These are phyloP conservation scores for Cladorhizidae sp. DNA, from an alignment of 37 sponge, comb jelly and placozoan genomes.

Conservation along the genomic window DNA sequence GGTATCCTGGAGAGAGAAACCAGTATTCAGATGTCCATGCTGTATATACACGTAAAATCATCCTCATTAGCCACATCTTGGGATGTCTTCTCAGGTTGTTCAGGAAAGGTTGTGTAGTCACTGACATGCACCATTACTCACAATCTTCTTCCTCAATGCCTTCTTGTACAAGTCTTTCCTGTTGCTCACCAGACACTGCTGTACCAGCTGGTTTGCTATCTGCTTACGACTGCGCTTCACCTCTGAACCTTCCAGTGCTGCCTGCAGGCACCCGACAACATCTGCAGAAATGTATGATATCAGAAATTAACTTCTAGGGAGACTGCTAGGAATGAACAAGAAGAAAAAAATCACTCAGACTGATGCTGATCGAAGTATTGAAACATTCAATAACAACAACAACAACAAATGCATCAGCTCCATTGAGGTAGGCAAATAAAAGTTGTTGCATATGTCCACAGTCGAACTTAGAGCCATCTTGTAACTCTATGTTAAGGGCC, in stretches of 20 bases:
- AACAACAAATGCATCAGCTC: no score
- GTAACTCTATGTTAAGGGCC: no score
- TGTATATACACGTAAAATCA: background rate
- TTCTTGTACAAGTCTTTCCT: conserved; percentile 70
- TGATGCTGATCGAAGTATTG: no score
- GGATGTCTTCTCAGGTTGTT: background rate
- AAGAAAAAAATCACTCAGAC: no score
- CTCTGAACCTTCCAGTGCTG: conserved; percentile 43
- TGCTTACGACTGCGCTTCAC: conserved; percentile 13
- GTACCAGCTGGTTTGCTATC: conserved; percentile 71
- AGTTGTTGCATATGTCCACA: no score
- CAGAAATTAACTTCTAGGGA: background rate
- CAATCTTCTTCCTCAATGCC: conserved; percentile 21
- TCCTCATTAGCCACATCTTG: background rate
- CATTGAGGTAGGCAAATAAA: no score
- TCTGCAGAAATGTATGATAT: conserved; percentile 29
- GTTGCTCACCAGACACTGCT: conserved; percentile 46
- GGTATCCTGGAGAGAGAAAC: no score
- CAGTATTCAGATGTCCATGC: background rate
- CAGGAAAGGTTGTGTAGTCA: no score
- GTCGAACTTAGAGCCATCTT: no score
- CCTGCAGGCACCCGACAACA: conserved; percentile 69
- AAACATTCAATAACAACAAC: no score
- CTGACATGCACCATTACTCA: background rate
- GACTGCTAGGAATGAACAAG: no score